Evolutionary conservation across 2,113 vertebrate genomes (phyloP), one percentile per base, ranked within the genome.

Genomic region (Stegostoma tigrinum): DNA sequence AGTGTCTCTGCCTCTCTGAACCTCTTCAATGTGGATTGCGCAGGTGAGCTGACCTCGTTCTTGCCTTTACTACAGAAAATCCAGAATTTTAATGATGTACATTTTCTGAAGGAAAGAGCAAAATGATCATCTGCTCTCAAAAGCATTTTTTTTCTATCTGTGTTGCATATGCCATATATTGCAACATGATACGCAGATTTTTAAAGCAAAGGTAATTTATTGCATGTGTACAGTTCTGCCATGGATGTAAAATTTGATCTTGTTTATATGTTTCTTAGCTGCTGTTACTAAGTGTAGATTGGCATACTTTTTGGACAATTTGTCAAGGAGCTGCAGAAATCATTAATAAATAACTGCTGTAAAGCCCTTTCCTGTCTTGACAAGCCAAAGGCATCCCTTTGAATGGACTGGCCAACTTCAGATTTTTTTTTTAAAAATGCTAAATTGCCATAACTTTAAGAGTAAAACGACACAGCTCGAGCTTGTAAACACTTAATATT

Each of bases 1-100:
- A 97, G 97, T 0, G 45, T 98, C 86, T 96, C 96, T 0, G 98
- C 98, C 0, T 96, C 97, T 0, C 64, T 97, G 5, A 97, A 97
- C 78, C 93, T 98, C 10, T 97, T 99, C 96, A 98, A 98, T 4
- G 98, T 99, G 0, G 98, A 98, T 97, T 98, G 98, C 96, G 96
- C 98, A 95, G 99, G 99, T 99, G 96, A 97, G 98, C 94, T 66
- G 5, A 72, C 42, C 34, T 6, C 24, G 23, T 30, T 52, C 34
- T 95, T 70, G 15, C 6, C 23, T 95, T 95, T 48, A 52, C 30
- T 70, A 72, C 48, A 1, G 2, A 95, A 72, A 3, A 0, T 38
- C 15, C 19, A 23, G 19, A 14, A 38, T 27, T 72, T n/a, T 95
- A 30, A 45, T 45, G 17, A 95, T 30, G 21, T 95, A 48, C 0